These are phyloP conservation scores for Papilio elwesi DNA, from an alignment of 2,888 invertebrate genomes.

Conservation along the genomic window DNA sequence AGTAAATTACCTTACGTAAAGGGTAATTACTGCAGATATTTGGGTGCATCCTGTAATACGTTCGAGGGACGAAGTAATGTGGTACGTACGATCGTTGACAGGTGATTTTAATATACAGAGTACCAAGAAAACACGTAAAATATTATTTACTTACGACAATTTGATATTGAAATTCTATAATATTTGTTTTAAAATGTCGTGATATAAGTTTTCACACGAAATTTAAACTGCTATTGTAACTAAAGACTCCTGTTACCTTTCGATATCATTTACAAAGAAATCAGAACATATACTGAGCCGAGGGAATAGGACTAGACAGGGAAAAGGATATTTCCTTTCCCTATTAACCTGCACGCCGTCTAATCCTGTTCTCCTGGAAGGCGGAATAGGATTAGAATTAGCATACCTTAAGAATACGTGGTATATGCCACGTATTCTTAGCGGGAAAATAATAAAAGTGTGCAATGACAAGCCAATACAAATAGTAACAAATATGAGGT, in stretches of 20 bases:
- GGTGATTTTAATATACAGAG: constrained; percentile 27
- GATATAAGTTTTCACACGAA: constrained; percentile 23
- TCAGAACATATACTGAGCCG: too few species aligned
- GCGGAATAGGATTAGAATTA: too few species aligned
- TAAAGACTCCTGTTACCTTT: too few species aligned
- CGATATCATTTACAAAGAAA: too few species aligned
- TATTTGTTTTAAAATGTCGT: neutral
- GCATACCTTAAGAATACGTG: too few species aligned
- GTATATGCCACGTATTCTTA: too few species aligned
- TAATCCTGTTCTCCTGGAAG: too few species aligned
- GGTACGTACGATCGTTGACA: constrained; percentile 41
- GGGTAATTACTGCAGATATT: constrained; percentile 29
- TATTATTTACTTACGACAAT: constrained; percentile 21
- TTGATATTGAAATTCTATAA: neutral
- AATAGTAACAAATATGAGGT: constrained; percentile 34
- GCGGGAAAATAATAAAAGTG: too few species aligned
- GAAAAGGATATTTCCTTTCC: too few species aligned
- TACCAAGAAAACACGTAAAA: constrained; percentile 5
- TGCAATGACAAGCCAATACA: neutral
- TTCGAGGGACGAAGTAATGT: constrained; percentile 65
- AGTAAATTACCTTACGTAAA: constrained; percentile 34
- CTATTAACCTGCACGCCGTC: too few species aligned
- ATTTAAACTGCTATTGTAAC: neutral
- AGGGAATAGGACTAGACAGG: too few species aligned
- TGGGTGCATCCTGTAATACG: constrained; percentile 54